A percentile compares a stretch with the other conserved stretches of the same genome.
Evolutionary conservation across 2,113 vertebrate genomes (phyloP).

Genomic region (Gallinago media): DNA sequence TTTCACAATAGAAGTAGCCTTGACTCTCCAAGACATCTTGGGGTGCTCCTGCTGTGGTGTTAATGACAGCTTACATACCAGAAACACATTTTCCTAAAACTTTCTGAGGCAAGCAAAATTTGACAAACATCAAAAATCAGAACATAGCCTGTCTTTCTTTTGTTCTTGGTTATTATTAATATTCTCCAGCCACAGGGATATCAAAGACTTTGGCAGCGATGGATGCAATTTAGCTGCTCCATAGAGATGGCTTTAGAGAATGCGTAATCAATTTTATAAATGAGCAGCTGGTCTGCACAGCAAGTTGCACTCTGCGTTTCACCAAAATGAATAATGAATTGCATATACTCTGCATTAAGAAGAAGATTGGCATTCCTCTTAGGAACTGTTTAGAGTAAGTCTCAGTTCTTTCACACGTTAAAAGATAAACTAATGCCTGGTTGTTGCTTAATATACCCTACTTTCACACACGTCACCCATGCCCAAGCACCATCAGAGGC

Average conservation of each 20-base stretch:
- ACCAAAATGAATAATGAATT: slow-evolving; percentile 21
- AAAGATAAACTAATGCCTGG: neutral
- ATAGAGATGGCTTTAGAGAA: slow-evolving; percentile 27
- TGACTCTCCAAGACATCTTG: neutral
- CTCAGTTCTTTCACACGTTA: neutral
- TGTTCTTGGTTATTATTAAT: slow-evolving; percentile 7
- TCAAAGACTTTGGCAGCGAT: neutral
- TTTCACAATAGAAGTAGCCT: neutral
- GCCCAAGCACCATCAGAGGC: neutral
- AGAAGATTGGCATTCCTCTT: neutral
- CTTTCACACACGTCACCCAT: fast-evolving
- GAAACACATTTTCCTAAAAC: neutral
- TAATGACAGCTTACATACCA: neutral
- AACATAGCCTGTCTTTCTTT: neutral
- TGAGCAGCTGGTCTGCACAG: slow-evolving; percentile 38
- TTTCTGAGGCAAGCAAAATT: neutral
- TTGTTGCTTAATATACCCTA: fast-evolving
- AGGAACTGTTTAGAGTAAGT: neutral
- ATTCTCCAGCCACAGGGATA: neutral
- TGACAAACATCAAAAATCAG: neutral
- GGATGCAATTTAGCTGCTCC: slow-evolving; percentile 12
- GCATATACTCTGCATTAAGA: neutral
- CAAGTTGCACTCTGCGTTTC: neutral
- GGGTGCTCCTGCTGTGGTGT: neutral
- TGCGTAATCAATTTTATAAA: slow-evolving; percentile 39